phyloP scores from a whole-genome alignment of 23 tunicate genomes.

The Styela clava region DNA sequence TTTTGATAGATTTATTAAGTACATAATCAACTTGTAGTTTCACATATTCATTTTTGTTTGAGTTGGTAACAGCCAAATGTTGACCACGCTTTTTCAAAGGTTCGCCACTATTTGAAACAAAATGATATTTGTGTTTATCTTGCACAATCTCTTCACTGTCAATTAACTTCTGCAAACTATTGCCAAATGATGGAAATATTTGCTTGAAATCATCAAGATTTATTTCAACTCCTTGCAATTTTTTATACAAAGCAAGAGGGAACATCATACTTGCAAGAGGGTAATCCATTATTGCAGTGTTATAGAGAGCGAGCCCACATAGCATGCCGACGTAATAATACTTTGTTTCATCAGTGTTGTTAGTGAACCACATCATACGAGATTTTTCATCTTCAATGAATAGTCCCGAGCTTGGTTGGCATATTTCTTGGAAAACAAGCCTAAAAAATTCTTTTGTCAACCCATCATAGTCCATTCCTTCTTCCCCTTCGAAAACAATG shows the following conservation, averaged over 20 bases:
- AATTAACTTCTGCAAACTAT: conserved; percentile 39
- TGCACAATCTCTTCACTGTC: not conserved
- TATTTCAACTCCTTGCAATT: conserved; percentile 58
- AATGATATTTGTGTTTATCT: conserved; percentile 51
- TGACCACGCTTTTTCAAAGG: conserved; percentile 56
- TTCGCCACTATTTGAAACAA: conserved; percentile 46
- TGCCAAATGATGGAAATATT: conserved; percentile 52
- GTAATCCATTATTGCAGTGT: conserved; percentile 65
- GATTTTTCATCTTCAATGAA: conserved; percentile 18
- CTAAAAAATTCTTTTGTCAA: conserved; percentile 34
- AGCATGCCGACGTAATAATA: conserved; percentile 41
- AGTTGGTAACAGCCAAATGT: conserved; percentile 44
- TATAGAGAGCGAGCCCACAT: conserved; percentile 90
- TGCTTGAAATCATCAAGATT: conserved; percentile 60
- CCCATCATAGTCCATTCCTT: conserved; percentile 10
- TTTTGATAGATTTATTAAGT: conserved; percentile 53
- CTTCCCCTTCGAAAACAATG: not conserved
- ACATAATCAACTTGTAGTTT: conserved; percentile 46
- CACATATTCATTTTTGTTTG: conserved; percentile 71
- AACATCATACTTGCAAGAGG: conserved; percentile 79
- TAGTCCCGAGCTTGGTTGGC: not conserved
- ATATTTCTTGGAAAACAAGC: not conserved
- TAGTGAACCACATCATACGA: conserved; percentile 17
- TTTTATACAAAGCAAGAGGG: conserved; percentile 88
- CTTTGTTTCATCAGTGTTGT: not conserved